Conservation (phyloP, 2,888 invertebrate species). For the Xiphydria camelus region DNA sequence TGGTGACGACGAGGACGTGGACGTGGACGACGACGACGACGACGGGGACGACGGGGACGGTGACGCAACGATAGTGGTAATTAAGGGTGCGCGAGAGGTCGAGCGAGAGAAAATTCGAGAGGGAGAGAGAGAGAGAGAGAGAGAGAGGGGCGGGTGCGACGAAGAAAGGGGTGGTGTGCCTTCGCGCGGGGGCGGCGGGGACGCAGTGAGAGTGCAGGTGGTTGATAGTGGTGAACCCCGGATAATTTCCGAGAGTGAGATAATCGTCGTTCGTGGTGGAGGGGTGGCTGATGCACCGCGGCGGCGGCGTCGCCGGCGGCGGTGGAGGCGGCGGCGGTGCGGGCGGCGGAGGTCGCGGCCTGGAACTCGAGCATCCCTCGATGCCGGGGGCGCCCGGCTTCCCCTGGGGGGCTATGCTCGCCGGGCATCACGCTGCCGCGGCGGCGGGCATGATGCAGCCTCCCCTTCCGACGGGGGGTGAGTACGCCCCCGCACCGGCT, state of each 20-base stretch:
- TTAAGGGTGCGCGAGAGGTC: conserved; percentile 4
- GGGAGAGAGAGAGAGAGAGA: conserved; percentile 4
- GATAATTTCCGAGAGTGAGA: too few relatives aligned
- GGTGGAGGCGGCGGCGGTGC: conserved; percentile 75
- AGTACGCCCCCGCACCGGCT: conserved; percentile 52
- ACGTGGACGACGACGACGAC: too few relatives aligned
- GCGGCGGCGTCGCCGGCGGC: conserved; percentile 76
- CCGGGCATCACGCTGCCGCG: conserved; percentile 60
- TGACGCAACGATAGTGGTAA: conserved; percentile 6
- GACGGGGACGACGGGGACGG: conserved; percentile 15
- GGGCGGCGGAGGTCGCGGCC: conserved; percentile 60
- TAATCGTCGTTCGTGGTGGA: conserved; percentile 53
- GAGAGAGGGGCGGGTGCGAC: conserved; percentile 18
- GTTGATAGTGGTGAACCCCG: too few relatives aligned
- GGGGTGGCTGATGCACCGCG: conserved; percentile 74
- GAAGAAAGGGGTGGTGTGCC: too few relatives aligned
- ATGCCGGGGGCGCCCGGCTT: conserved; percentile 48
- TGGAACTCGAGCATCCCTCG: conserved; percentile 20
- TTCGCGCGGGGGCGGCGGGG: too few relatives aligned
- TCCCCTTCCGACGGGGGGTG: conserved; percentile 45
- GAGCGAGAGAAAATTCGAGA: conserved; percentile 14
- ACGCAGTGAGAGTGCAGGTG: conserved; percentile 12
- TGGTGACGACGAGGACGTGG: conserved; percentile 14
- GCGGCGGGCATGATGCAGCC: conserved; percentile 68
- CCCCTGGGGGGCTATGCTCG: conserved; percentile 56